Evolutionary conservation across 2,888 invertebrate genomes (phyloP), one percentile per base, ranked within the genome.

Genomic region (Platycheirus rosarum): DNA sequence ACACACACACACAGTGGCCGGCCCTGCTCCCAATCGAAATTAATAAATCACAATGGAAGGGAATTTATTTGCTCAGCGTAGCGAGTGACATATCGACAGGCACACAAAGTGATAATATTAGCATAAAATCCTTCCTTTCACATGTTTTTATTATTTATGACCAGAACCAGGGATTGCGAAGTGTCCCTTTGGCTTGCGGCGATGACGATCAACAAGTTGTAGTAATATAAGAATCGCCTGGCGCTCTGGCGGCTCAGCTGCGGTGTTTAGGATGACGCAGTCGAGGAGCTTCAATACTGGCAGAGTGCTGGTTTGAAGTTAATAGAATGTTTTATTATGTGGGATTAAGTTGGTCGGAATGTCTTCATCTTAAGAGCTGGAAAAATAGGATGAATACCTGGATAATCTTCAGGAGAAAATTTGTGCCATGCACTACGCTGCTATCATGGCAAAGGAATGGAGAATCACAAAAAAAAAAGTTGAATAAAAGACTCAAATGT

Each of bases 61-160:
- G 70, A 80, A 80, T 80, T 80, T 80, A 80, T 80, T 80, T 80
- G 80, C 70, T 71, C 80, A 80, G 70, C 60, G 75, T 71, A 80
- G 60, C 80, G 70, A 86, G 86, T 87, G 87, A 87, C 87, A 87
- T 85, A 86, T 77, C 87, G 89, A 89, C 89, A 88, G 90, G 88
- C 89, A 88, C 89, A 90, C 89, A 89, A 89, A 89, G 89, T 89
- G 89, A 89, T 89, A 90, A 90, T 89, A 89, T 90, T 90, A 90
- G 88, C 89, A 89, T 89, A 89, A 89, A 89, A 88, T 87, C 86
- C 86, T 85, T 82, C 77, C 82, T 77, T 82, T 77, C 82, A 77
- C 71, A 82, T 77, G 57, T 73, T 68, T 49, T 66, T 77, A 82
- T 77, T 77, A 82, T 82, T 82, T 82, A 82, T 82, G 63, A 16